These are phyloP conservation scores for Anoplopoma fimbria DNA, from an alignment of 2,113 vertebrate genomes.

Conservation along the genomic window DNA sequence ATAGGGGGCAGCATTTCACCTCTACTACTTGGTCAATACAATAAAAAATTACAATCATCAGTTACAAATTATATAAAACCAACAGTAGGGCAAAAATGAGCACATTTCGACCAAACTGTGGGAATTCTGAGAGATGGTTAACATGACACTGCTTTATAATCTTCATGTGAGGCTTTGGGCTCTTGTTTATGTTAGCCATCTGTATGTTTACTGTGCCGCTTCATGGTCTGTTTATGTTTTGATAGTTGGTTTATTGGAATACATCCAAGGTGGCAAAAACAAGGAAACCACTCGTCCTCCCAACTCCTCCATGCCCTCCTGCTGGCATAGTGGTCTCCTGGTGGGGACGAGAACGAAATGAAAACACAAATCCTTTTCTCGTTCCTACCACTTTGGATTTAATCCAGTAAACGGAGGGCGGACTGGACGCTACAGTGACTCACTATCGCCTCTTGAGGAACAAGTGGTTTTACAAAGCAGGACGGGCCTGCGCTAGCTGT, in stretches of 20 bases:
- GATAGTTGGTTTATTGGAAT: not conserved
- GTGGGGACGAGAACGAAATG: not conserved
- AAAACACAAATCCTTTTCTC: not conserved
- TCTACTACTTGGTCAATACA: not conserved
- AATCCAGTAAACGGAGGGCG: not conserved
- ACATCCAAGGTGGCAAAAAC: not conserved
- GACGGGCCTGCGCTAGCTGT: not conserved
- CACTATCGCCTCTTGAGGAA: too few relatives aligned
- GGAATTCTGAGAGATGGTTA: not conserved
- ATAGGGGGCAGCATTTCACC: constrained; percentile 2
- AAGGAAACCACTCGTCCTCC: not conserved
- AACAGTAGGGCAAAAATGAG: not conserved
- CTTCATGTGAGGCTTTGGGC: not conserved
- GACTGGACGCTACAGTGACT: not conserved
- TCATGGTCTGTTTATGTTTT: not conserved
- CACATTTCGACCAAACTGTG: not conserved
- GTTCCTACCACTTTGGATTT: not conserved
- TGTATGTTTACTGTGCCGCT: not conserved
- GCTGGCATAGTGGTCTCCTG: not conserved
- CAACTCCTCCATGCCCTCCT: not conserved
- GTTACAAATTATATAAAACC: not conserved
- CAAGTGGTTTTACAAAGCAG: not conserved
- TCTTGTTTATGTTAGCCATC: not conserved
- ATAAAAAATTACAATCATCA: not conserved
- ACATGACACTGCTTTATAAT: not conserved